Conservation (phyloP, 2,797 vertebrate species). For the Acanthurus tractus region DNA sequence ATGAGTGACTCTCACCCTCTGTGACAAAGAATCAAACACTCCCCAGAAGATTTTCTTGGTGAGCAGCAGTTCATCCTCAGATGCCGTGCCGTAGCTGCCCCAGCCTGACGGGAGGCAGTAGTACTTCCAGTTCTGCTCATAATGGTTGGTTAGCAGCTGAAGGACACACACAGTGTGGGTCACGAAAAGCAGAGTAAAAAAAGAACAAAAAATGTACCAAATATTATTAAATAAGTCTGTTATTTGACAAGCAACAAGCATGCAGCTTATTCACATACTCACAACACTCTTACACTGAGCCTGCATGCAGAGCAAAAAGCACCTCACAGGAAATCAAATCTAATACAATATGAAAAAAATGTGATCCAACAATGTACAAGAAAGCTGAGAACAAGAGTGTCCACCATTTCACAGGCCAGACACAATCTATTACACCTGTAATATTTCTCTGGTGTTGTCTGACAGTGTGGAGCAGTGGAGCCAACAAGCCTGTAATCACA, state of each 20-base stretch:
- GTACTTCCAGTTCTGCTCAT: constrained; percentile 98
- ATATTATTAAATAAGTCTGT: background rate
- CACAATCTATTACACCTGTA: constrained; percentile 47
- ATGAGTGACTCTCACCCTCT: constrained; percentile 88
- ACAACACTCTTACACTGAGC: constrained; percentile 3
- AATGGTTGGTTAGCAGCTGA: constrained; percentile 97
- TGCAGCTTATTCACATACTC: constrained; percentile 8
- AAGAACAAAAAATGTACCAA: background rate
- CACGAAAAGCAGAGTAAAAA: background rate
- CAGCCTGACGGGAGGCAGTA: constrained; percentile 98
- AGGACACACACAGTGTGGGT: constrained; percentile 48
- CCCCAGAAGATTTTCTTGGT: constrained; percentile 99
- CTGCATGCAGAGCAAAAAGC: constrained; percentile 6
- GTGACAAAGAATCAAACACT: constrained; percentile 97
- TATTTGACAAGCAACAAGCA: background rate
- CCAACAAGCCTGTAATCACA: constrained; percentile 67
- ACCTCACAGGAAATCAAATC: constrained; percentile 24
- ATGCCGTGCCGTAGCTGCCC: constrained; percentile 93
- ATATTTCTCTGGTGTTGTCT: constrained; percentile 54
- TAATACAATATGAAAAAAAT: constrained; percentile 19
- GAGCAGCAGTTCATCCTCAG: constrained; percentile 95
- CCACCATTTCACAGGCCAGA: constrained; percentile 36
- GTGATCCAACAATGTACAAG: constrained; percentile 23
- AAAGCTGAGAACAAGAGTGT: constrained; percentile 33
- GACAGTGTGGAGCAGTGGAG: constrained; percentile 51